Evolutionary conservation across 2,888 invertebrate genomes (phyloP).

Genomic region (Drosophila vallismaia): DNA sequence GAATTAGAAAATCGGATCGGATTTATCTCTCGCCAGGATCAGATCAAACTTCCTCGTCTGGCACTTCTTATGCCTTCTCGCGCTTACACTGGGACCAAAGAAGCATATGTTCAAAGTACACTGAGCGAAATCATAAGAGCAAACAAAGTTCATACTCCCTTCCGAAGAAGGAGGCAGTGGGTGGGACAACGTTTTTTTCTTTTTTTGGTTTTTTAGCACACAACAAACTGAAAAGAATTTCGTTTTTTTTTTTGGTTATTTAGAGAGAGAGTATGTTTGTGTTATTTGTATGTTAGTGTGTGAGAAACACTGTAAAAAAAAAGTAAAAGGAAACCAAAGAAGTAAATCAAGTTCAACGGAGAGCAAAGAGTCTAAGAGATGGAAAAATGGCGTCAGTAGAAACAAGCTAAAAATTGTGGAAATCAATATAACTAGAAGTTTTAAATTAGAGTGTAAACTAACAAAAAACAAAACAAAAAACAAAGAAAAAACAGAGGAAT

Average conservation of each 20-base stretch:
- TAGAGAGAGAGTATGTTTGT: slow-evolving; percentile 19
- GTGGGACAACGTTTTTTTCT: neutral
- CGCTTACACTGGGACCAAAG: slow-evolving; percentile 22
- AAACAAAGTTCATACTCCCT: slow-evolving; percentile 29
- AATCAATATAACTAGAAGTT: slow-evolving; percentile 1
- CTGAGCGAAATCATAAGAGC: slow-evolving; percentile 42
- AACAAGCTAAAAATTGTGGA: slow-evolving; percentile 1
- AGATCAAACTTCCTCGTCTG: slow-evolving; percentile 6
- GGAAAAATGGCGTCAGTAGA: slow-evolving; percentile 2
- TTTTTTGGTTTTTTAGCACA: slow-evolving; percentile 14
- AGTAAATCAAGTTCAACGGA: slow-evolving; percentile 9
- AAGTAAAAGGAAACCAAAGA: neutral
- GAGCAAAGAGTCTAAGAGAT: slow-evolving; percentile 13
- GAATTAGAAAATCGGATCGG: slow-evolving; percentile 18
- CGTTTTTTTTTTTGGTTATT: slow-evolving; percentile 2
- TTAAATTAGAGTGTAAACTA: neutral
- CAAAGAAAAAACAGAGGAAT: neutral
- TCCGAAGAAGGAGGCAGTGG: slow-evolving; percentile 7
- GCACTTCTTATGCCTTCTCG: slow-evolving; percentile 1
- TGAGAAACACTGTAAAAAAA: slow-evolving; percentile 23
- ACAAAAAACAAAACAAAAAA: neutral
- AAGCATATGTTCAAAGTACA: slow-evolving; percentile 39
- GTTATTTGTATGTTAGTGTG: slow-evolving; percentile 22
- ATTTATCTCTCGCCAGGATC: neutral
- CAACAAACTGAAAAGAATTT: slow-evolving; percentile 31